A percentile compares a stretch with the other conserved stretches of the same genome.
Conservation (phyloP, 2,888 invertebrate species). For the Zygothrica quintamaculata region DNA sequence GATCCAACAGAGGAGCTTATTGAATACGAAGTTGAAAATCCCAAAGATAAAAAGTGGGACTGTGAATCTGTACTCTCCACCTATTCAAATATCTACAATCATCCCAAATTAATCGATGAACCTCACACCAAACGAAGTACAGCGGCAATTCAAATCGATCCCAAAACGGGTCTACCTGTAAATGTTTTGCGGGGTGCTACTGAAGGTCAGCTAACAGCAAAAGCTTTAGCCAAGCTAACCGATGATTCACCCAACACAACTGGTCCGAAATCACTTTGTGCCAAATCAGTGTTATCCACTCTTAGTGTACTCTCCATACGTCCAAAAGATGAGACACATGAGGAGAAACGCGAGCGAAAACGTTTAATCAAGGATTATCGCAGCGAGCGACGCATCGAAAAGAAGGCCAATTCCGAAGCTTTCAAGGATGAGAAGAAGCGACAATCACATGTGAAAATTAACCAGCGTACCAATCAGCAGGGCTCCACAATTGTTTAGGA, state of each 20-base stretch:
- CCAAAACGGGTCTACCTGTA: slow-evolving; percentile 90
- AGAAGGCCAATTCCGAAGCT: slow-evolving; percentile 91
- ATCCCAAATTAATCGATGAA: slow-evolving; percentile 93
- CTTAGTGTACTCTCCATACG: slow-evolving; percentile 89
- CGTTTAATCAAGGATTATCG: slow-evolving; percentile 91
- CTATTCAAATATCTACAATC: slow-evolving; percentile 96
- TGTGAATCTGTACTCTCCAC: slow-evolving; percentile 96
- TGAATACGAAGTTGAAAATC: slow-evolving; percentile 87
- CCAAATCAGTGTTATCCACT: slow-evolving; percentile 88
- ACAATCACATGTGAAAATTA: slow-evolving; percentile 91
- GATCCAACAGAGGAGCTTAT: slow-evolving; percentile 87
- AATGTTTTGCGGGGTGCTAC: slow-evolving; percentile 87
- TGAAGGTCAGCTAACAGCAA: slow-evolving; percentile 88
- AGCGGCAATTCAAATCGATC: slow-evolving; percentile 87
- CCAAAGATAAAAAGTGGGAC: slow-evolving; percentile 91
- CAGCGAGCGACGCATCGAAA: slow-evolving; percentile 91
- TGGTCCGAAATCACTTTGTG: slow-evolving; percentile 87
- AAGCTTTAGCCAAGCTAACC: slow-evolving; percentile 88
- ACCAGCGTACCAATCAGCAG: slow-evolving; percentile 90
- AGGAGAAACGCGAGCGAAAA: slow-evolving; percentile 92
- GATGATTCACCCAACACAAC: slow-evolving; percentile 75
- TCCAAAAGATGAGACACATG: slow-evolving; percentile 91
- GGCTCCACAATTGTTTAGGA: slow-evolving; percentile 87
- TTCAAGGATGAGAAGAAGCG: slow-evolving; percentile 94
- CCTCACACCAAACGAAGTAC: slow-evolving; percentile 85